A percentile compares a stretch with the other conserved stretches of the same genome.
These are phyloP conservation scores for Pterophyllum scalare DNA, from an alignment of 2,113 vertebrate genomes.

Conservation along the genomic window DNA sequence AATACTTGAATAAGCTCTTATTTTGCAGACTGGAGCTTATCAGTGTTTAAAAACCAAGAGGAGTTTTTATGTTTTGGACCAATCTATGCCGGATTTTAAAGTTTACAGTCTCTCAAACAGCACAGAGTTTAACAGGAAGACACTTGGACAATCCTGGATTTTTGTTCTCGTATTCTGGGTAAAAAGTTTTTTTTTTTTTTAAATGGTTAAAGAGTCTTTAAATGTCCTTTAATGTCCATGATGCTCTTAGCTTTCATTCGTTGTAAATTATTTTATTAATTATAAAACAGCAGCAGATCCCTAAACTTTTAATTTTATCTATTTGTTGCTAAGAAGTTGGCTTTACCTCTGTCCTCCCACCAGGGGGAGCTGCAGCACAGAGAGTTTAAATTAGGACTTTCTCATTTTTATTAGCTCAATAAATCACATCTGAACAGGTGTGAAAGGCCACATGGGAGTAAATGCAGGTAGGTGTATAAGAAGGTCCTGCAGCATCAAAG, in stretches of 20 bases:
- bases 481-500: neutral
- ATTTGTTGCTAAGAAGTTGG: neutral
- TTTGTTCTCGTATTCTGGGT: neutral
- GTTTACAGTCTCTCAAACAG: neutral
- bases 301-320: neutral
- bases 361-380: neutral
- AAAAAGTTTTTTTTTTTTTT: neutral
- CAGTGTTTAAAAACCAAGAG: too few relatives aligned
- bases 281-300: neutral
- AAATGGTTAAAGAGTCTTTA: neutral
- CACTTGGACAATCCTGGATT: too few relatives aligned
- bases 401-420: neutral
- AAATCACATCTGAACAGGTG: neutral
- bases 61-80: too few relatives aligned
- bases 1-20: too few relatives aligned
- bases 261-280: neutral
- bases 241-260: neutral
- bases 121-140: neutral
- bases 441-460: neutral
- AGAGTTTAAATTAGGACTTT: neutral
- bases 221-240: neutral
- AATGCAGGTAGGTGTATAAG: neutral
- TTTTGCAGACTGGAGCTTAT: too few relatives aligned
- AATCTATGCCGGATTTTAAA: too few relatives aligned
- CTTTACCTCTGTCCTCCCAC: neutral